These are phyloP conservation scores for Conchocele bisecta DNA, from an alignment of 2,888 invertebrate genomes.

Conservation along the genomic window DNA sequence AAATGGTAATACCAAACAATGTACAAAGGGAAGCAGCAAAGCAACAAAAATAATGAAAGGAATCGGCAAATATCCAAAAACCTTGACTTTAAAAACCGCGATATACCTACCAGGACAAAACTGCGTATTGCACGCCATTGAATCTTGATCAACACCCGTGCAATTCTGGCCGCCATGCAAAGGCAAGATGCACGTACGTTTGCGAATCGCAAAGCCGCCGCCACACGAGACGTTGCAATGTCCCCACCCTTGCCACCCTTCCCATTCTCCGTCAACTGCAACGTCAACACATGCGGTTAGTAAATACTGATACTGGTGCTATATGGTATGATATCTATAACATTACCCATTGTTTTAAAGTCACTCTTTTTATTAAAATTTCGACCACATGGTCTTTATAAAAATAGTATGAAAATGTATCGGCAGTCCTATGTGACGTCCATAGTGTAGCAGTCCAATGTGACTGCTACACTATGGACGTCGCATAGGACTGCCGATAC, in stretches of 20 bases:
- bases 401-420: too few relatives aligned
- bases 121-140: constrained; percentile 66
- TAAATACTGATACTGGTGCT: too few relatives aligned
- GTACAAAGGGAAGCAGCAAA: too few relatives aligned
- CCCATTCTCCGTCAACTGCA: constrained; percentile 77
- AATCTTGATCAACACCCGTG: constrained; percentile 57
- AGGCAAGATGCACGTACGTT: constrained; percentile 63
- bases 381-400: too few relatives aligned
- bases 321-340: not conserved
- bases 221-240: constrained; percentile 75
- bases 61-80: too few relatives aligned
- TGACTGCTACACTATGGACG: too few relatives aligned
- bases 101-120: constrained; percentile 77
- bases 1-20: too few relatives aligned
- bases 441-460: too few relatives aligned
- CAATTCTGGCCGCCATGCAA: constrained; percentile 72
- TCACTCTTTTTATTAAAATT: not conserved
- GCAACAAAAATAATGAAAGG: too few relatives aligned
- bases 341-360: not conserved
- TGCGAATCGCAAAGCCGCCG: constrained; percentile 66
- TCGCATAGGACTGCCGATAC: too few relatives aligned
- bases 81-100: too few relatives aligned
- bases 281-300: not conserved
- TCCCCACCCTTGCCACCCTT: constrained; percentile 71
- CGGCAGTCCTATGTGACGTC: too few relatives aligned